Percentiles rank a stretch among this genome's conserved stretches.
Conservation (phyloP, 2,797 vertebrate species). For the Pseudochirops cupreus region DNA sequence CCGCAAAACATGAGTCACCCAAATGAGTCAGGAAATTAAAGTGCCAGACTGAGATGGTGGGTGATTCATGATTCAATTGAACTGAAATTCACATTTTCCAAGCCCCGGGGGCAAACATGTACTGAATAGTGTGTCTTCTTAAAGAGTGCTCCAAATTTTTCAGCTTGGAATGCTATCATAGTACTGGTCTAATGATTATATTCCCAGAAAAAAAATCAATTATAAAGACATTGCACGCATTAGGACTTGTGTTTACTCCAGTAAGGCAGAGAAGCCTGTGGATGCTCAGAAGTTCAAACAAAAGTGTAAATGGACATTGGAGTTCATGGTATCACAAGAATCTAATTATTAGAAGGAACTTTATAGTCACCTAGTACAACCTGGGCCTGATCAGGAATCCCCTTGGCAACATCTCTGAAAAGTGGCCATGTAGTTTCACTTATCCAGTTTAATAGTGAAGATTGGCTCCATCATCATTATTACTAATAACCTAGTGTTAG, state of each 20-base stretch:
- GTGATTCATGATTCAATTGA: conserved; percentile 66
- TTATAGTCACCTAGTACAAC: neutral
- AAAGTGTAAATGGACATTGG: neutral
- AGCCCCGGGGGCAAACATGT: conserved; percentile 56
- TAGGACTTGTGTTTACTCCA: neutral
- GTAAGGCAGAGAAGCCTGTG: neutral
- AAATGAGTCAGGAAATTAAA: conserved; percentile 54
- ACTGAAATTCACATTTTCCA: conserved; percentile 53
- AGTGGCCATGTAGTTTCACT: neutral
- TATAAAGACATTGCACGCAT: neutral
- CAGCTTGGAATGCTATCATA: conserved; percentile 56
- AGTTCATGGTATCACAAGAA: neutral
- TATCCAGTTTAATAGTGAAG: neutral
- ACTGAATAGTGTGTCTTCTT: conserved; percentile 60
- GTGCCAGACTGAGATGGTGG: conserved; percentile 30
- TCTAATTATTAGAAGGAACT: neutral
- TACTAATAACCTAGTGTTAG: neutral
- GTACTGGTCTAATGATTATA: neutral
- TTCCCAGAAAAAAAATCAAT: conserved; percentile 37
- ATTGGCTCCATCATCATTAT: neutral
- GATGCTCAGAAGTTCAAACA: neutral
- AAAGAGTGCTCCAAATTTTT: conserved; percentile 55
- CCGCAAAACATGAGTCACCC: conserved; percentile 47
- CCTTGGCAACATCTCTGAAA: neutral
- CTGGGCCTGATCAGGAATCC: neutral